phyloP scores from a whole-genome alignment of 1,140 invertebrate species.

The Polyergus mexicanus region DNA sequence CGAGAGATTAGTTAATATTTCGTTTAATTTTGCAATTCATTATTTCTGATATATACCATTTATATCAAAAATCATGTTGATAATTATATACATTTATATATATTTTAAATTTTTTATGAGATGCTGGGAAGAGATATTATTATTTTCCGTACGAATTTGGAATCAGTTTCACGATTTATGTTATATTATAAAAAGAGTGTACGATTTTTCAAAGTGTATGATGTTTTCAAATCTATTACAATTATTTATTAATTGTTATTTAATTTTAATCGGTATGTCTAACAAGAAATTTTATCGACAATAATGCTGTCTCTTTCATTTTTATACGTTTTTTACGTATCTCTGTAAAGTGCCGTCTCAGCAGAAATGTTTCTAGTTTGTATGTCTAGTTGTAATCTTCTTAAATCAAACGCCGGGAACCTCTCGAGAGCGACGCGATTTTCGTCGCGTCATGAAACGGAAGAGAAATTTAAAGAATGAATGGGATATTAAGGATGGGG shows the following conservation, averaged over 20 bases:
- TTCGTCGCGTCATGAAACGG: constrained; percentile 38
- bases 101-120: not conserved
- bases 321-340: constrained; percentile 6
- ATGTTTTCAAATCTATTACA: not conserved
- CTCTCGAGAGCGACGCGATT: constrained; percentile 47
- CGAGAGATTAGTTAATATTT: no score
- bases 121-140: not conserved
- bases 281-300: not conserved
- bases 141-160: not conserved
- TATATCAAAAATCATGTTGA: not conserved
- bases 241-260: not conserved
- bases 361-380: constrained; percentile 33
- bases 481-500: constrained; percentile 29
- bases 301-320: not conserved
- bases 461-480: constrained; percentile 54
- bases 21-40: no score
- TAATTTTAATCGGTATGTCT: not conserved
- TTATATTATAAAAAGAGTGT: not conserved
- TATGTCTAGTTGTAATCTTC: constrained; percentile 15
- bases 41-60: no score
- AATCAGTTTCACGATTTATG: not conserved
- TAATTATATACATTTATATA: not conserved
- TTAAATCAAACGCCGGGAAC: constrained; percentile 53
- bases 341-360: constrained; percentile 21
- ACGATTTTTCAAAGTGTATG: not conserved